Percentiles rank a stretch among this genome's conserved stretches.
phyloP scores from a whole-genome alignment of 2,888 invertebrate species.

The Cylloceria caligata region DNA sequence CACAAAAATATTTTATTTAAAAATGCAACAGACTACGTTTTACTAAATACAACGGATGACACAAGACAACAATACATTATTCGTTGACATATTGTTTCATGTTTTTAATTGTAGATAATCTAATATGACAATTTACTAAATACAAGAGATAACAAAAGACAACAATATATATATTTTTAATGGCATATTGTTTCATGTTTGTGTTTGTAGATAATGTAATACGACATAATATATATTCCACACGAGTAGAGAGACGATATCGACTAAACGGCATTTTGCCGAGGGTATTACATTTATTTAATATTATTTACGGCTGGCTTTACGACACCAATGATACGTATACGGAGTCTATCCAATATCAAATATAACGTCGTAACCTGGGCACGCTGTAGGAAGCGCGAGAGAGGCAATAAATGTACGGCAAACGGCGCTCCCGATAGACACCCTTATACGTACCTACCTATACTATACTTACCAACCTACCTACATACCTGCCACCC shows the following conservation, averaged over 20 bases:
- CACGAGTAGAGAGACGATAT: slow-evolving; percentile 52
- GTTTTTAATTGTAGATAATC: slow-evolving; percentile 38
- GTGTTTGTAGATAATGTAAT: slow-evolving; percentile 51
- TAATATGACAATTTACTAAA: slow-evolving; percentile 15
- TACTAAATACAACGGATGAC: background rate
- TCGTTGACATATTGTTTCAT: no score
- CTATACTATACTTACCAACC: slow-evolving; percentile 41
- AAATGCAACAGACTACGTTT: background rate
- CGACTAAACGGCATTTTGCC: slow-evolving; percentile 81
- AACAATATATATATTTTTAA: no score
- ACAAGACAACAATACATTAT: no score
- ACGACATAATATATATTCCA: slow-evolving; percentile 55
- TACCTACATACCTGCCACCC: slow-evolving; percentile 60
- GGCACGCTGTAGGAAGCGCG: slow-evolving; percentile 75
- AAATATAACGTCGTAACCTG: slow-evolving; percentile 84
- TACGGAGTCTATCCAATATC: slow-evolving; percentile 84
- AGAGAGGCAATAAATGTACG: slow-evolving; percentile 84
- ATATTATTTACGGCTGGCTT: slow-evolving; percentile 84
- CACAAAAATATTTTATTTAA: background rate
- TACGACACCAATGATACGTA: slow-evolving; percentile 84
- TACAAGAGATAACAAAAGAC: no score
- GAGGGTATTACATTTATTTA: slow-evolving; percentile 84
- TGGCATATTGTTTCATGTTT: background rate
- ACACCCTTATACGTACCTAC: slow-evolving; percentile 74
- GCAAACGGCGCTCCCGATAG: slow-evolving; percentile 83